Base-by-base conservation (phyloP, 2,888 invertebrate genomes). In the Drosophila parthenogenetica region DNA sequence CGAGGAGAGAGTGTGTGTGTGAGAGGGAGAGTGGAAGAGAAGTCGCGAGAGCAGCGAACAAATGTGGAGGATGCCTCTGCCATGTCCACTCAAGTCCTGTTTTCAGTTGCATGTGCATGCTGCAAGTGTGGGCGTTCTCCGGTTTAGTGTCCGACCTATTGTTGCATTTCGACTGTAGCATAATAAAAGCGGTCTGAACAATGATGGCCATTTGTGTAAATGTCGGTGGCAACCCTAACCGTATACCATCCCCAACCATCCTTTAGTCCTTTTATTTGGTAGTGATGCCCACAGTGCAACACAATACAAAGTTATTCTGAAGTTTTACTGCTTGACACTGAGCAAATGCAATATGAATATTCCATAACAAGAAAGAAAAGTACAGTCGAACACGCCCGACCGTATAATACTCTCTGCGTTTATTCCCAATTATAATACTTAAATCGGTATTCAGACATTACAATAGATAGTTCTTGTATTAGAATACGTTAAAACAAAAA, bases 121-220 rank as follows among this genome's bases (percentile, higher is more conserved):
- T 14, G 48, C 57, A 4, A 43, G 45, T 54, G 40, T 5, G 48
- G 11, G 25, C 32, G 54, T 51, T 35, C 43, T 32, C 40, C 40
- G 60, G 64, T 77, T 66, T 72, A 55, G 73, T 58, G 64, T 61
- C 57, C 60, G 35, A 57, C 77, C 60, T 62, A 74, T 81, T 81
- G 81, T 79, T 82, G 69, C 79, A 72, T 69, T 76, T 76, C 59
- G 57, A 75, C 54, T 68, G 25, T 49, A 59, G 64, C 69, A 62
- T 62, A 61, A 68, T 73, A 68, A 58, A 66, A 74, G 67, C 61
- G 65, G 67, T 42, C 45, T 16, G 45, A 49, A 73, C 70, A 68
- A 59, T 82, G 63, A 65, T 81, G 71, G 71, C 49, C 73, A 64
- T 72, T 83, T 77, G 77, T 73, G 79, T 69, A 77, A 71, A 67